Evolutionary conservation across 2,797 vertebrate species (phyloP).

Genomic region (Emydoidea blandingii): DNA sequence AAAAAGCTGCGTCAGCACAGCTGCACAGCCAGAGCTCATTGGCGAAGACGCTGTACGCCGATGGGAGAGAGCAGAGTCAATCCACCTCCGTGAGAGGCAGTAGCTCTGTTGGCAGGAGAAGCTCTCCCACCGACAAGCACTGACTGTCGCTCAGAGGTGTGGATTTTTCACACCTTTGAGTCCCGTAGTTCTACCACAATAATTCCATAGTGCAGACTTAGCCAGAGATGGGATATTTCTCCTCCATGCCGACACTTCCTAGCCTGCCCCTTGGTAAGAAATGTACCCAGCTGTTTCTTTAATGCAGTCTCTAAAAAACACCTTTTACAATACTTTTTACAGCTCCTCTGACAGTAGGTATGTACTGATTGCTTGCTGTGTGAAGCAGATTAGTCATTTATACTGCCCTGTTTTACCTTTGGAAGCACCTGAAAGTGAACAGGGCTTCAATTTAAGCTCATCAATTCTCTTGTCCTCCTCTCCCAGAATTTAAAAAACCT

Average conservation of each 20-base stretch:
- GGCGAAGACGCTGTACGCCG: neutral
- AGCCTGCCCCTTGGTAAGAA: neutral
- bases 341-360: fast-evolving
- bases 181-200: neutral
- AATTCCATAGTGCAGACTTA: neutral
- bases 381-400: neutral
- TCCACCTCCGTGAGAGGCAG: neutral
- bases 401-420: constrained; percentile 3
- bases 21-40: neutral
- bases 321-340: neutral
- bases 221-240: neutral
- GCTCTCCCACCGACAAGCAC: neutral
- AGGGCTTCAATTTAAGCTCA: neutral
- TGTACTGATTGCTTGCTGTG: neutral
- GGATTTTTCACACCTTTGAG: neutral
- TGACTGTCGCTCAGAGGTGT: neutral
- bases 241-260: neutral
- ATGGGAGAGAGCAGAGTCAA: too few species aligned
- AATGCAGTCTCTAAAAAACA: neutral
- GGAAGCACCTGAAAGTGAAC: neutral
- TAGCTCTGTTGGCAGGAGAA: neutral
- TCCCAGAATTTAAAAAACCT: neutral
- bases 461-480: neutral
- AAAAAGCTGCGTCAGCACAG: neutral
- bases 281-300: neutral